Evolutionary conservation across 2,797 vertebrate genomes (phyloP).

Genomic region (Halcyon leucocephala): DNA sequence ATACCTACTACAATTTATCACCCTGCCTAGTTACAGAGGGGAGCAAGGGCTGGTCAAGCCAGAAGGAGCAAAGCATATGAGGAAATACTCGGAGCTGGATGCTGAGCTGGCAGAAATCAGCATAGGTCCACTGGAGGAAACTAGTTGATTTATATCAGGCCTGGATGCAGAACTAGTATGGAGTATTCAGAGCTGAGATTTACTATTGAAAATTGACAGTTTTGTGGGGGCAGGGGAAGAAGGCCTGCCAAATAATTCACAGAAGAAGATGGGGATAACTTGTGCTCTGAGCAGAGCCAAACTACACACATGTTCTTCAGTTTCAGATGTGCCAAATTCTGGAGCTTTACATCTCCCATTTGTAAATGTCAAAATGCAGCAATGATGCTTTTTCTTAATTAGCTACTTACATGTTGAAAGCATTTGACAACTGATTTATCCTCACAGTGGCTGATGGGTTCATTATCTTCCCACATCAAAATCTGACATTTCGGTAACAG

Average conservation of each 20-base stretch:
- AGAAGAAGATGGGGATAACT: neutral
- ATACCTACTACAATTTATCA: neutral
- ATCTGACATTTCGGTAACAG: neutral
- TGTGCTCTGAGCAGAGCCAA: constrained; percentile 35
- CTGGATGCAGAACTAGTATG: neutral
- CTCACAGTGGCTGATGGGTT: neutral
- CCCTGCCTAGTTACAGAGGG: neutral
- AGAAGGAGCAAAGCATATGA: neutral
- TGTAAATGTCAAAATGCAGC: neutral
- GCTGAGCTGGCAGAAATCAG: constrained; percentile 4
- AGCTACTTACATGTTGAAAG: neutral
- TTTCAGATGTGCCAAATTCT: constrained; percentile 5
- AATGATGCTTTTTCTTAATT: neutral
- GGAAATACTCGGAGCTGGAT: neutral
- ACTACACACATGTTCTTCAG: neutral
- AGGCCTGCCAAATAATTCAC: constrained; percentile 17
- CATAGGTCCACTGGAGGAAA: neutral
- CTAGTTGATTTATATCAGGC: neutral
- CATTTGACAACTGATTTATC: neutral
- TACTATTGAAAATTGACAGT: constrained; percentile 5
- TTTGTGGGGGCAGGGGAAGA: neutral
- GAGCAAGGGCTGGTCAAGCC: neutral
- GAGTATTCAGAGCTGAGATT: constrained; percentile 2
- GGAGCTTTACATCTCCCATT: neutral
- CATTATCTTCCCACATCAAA: neutral